Evolutionary conservation across 2,888 invertebrate species (phyloP), one percentile per base, ranked within the genome.

Genomic region (Drosophila villosipedis): DNA sequence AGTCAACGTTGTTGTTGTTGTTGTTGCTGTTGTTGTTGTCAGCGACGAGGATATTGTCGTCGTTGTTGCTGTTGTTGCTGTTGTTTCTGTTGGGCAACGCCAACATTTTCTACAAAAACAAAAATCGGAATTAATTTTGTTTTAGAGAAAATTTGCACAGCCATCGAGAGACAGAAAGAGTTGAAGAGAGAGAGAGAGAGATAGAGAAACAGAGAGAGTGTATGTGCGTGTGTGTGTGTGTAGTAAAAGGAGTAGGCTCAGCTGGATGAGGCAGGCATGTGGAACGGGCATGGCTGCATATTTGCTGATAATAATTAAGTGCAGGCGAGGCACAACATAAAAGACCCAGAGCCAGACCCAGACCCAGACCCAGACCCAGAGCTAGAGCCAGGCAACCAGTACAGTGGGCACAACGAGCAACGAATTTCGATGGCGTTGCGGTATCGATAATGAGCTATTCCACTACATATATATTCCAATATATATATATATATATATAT

Each of bases 271-370:
- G 19, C 12, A 5, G 53, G 25, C 37, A 39, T 55, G 14, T 57
- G 57, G 57, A 39, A 39, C 14, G 25, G 47, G 64, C 63, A 66
- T 57, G 72, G 75, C 91, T 92, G 91, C 90, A 92, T 92, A 92
- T 92, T 92, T 92, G 92, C 92, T 91, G 92, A 92, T 92, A 92
- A 92, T 92, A 92, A 92, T 92, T 91, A 92, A 92, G 92, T 92
- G 91, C 91, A 88, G 85, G 90, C 80, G 52, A 88, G 87, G 86
- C 89, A 82, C 84, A 82, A 74, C 89, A 83, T 84, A 80, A 75
- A 90, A 89, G 81, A 84, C 76, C 80, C 86, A 9, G 30, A 30
- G 1, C 30, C 54, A 82, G 78, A 78, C 73, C 76, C 85, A 63
- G 77, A 16, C 22, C n/a, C 2, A 4, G n/a, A 41, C 60, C 75